Percentiles rank a stretch among this genome's conserved stretches.
phyloP scores from a whole-genome alignment of 1,140 invertebrate species.

The Aphaenogaster floridana region DNA sequence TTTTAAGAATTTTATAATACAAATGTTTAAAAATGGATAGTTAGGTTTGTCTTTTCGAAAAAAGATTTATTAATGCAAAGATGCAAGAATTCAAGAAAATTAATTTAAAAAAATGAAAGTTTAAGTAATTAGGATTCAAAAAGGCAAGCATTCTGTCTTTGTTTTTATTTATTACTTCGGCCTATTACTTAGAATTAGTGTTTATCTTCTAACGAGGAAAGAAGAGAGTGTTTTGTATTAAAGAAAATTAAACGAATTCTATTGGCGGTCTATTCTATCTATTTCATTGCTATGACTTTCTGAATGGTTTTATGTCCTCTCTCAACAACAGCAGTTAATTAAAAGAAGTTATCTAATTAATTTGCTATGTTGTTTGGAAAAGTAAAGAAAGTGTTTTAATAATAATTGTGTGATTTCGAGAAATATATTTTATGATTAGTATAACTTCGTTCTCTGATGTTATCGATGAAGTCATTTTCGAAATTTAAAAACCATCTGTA shows the following conservation, averaged over 20 bases:
- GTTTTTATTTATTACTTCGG: not conserved
- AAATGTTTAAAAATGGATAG: not conserved
- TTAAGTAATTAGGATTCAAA: not conserved
- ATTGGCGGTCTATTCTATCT: not conserved
- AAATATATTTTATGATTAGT: not conserved
- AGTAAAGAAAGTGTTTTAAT: not conserved
- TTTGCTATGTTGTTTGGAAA: not conserved
- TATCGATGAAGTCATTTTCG: not conserved
- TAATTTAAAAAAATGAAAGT: not conserved
- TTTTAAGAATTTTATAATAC: not conserved
- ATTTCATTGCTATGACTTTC: not conserved
- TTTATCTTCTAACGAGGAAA: not conserved
- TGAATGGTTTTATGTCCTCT: not conserved
- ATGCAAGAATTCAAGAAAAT: slow-evolving; percentile 14
- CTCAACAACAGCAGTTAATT: not conserved
- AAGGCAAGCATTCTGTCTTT: not conserved
- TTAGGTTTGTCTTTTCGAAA: not conserved
- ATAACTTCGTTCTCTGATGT: not conserved
- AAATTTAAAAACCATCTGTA: not conserved
- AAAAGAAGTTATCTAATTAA: not conserved
- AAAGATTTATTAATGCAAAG: not conserved
- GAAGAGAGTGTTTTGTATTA: not conserved
- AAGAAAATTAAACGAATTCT: not conserved
- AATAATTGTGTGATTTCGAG: not conserved
- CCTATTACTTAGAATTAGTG: not conserved